phyloP scores from a whole-genome alignment of 2,113 vertebrate species.

The Chaetops frenatus region DNA sequence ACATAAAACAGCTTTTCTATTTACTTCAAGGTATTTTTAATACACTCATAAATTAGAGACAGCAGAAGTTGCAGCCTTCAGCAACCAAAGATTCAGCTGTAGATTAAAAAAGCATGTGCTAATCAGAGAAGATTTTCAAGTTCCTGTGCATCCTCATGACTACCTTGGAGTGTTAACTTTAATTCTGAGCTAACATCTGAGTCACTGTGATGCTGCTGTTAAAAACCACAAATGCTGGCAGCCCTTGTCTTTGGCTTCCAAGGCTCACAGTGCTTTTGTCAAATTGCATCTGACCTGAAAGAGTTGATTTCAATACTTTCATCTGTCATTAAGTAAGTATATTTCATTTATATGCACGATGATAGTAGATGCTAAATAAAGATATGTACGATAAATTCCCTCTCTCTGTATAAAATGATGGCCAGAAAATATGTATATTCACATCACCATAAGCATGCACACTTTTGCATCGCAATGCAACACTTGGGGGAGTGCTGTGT shows the following conservation, averaged over 20 bases:
- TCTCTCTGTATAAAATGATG: not conserved
- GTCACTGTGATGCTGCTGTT: not conserved
- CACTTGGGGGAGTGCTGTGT: no score
- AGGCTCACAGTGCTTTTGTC: not conserved
- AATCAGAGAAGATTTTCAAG: not conserved
- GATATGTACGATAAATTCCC: not conserved
- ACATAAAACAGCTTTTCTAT: not conserved
- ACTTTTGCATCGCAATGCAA: not conserved
- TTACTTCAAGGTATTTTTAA: not conserved
- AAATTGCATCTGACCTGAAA: not conserved
- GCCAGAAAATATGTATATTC: not conserved
- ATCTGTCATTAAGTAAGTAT: not conserved
- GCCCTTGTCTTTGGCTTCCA: not conserved
- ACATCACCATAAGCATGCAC: not conserved
- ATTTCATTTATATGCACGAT: not conserved
- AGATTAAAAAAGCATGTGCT: not conserved
- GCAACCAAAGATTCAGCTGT: not conserved
- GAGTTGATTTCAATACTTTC: rapidly evolving
- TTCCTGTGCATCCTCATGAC: not conserved
- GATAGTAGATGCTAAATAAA: not conserved
- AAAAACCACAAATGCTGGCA: not conserved
- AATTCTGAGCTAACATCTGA: not conserved
- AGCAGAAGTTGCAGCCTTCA: not conserved
- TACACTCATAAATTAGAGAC: not conserved
- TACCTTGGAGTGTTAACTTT: not conserved